phyloP scores from a whole-genome alignment of 2,113 vertebrate genomes.

The Tympanuchus pallidicinctus region DNA sequence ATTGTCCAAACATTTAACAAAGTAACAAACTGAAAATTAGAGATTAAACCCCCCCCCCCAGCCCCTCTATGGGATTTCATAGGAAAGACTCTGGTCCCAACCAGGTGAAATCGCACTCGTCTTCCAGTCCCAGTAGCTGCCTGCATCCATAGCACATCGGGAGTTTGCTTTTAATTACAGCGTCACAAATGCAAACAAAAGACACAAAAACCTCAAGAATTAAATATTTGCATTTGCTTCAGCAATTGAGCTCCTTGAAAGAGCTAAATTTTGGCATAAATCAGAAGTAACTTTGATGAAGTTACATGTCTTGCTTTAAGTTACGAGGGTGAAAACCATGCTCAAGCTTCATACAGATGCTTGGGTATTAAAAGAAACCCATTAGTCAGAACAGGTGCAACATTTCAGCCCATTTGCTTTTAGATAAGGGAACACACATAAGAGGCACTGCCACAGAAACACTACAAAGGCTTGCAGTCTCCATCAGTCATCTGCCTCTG shows the following conservation, averaged over 20 bases:
- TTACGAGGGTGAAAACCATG: rapidly evolving
- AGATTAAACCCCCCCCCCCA: not conserved
- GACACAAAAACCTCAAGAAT: not conserved
- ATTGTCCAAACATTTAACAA: not conserved
- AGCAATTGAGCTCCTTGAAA: not conserved
- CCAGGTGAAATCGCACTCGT: not conserved
- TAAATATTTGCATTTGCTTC: not conserved
- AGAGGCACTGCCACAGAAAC: not conserved
- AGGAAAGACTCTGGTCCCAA: rapidly evolving
- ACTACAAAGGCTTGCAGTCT: not conserved
- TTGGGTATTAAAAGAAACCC: not conserved
- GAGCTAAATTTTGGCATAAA: not conserved
- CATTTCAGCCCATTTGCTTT: not conserved
- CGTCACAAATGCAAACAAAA: not conserved
- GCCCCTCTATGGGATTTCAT: rapidly evolving
- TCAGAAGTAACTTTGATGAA: not conserved
- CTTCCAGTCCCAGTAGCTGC: rapidly evolving
- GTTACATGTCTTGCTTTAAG: not conserved
- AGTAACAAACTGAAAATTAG: rapidly evolving
- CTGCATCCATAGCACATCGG: rapidly evolving
- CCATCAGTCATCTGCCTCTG: not conserved
- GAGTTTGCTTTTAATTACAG: not conserved
- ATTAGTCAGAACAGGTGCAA: not conserved
- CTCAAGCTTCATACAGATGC: not conserved
- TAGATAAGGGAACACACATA: not conserved